Conservation (phyloP, 2,888 invertebrate species). For the Epinotia bilunana region DNA sequence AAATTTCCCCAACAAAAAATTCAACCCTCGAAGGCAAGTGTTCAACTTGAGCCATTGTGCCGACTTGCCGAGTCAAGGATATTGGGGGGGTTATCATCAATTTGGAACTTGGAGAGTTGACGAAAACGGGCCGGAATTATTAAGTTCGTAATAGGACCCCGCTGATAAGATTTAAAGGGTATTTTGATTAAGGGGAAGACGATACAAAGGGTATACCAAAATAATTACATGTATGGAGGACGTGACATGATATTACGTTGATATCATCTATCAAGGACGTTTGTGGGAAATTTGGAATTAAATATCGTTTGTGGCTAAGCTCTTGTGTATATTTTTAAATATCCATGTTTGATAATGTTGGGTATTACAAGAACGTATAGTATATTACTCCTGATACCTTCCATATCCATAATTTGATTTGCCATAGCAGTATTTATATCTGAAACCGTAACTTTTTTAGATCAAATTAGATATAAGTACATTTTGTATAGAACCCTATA, state of each 20-base stretch:
- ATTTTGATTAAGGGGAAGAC: slow-evolving; percentile 29
- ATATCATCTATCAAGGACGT: slow-evolving; percentile 3
- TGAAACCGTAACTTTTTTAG: no score
- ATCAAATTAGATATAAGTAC: no score
- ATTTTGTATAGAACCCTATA: no score
- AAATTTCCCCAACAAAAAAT: slow-evolving; percentile 28
- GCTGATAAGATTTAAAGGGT: slow-evolving; percentile 41
- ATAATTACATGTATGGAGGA: background rate
- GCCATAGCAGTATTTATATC: no score
- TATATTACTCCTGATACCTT: no score
- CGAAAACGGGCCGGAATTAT: slow-evolving; percentile 38
- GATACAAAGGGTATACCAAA: slow-evolving; percentile 16
- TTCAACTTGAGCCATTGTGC: slow-evolving; percentile 39
- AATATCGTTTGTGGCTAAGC: background rate
- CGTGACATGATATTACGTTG: background rate
- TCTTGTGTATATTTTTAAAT: no score
- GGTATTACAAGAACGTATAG: no score
- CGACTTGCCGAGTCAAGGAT: slow-evolving; percentile 11
- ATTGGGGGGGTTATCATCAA: slow-evolving; percentile 41
- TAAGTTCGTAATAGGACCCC: slow-evolving; percentile 41
- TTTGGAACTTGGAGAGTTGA: slow-evolving; percentile 38
- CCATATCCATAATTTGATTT: no score
- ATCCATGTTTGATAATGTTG: no score
- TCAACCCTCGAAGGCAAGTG: slow-evolving; percentile 17
- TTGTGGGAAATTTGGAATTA: background rate